Conservation (phyloP, 2,797 vertebrate species). For the Emydoidea blandingii region DNA sequence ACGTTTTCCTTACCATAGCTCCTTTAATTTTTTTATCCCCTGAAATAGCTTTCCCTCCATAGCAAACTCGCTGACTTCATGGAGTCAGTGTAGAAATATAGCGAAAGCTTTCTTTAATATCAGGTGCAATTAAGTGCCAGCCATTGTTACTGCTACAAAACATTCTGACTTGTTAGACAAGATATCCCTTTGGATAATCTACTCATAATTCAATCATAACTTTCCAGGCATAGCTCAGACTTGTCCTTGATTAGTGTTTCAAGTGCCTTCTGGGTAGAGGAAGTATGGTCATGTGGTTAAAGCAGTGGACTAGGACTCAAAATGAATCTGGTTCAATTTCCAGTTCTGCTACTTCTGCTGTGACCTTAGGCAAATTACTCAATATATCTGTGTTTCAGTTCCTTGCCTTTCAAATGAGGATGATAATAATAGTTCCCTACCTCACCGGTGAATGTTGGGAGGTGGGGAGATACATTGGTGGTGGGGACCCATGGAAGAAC, state of each 20-base stretch:
- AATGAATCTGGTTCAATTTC: not conserved
- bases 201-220: not conserved
- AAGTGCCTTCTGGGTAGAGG: not conserved
- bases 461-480: not conserved
- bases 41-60: not conserved
- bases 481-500: fast-evolving
- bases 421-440: not conserved
- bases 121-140: not conserved
- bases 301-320: not conserved
- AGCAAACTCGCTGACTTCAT: not conserved
- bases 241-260: not conserved
- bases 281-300: not conserved
- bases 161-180: not conserved
- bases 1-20: not conserved
- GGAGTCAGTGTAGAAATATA: not conserved
- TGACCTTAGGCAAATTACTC: not conserved
- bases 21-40: slow-evolving; percentile 3
- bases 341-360: not conserved
- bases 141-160: slow-evolving; percentile 9
- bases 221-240: not conserved
- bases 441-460: fast-evolving
- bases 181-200: slow-evolving; percentile 11
- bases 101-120: not conserved
- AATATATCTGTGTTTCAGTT: not conserved
- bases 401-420: not conserved